Percentiles rank a stretch among this genome's conserved stretches.
These are phyloP conservation scores for Cirrhinus mrigala DNA, from an alignment of 2,797 vertebrate species.

Conservation along the genomic window DNA sequence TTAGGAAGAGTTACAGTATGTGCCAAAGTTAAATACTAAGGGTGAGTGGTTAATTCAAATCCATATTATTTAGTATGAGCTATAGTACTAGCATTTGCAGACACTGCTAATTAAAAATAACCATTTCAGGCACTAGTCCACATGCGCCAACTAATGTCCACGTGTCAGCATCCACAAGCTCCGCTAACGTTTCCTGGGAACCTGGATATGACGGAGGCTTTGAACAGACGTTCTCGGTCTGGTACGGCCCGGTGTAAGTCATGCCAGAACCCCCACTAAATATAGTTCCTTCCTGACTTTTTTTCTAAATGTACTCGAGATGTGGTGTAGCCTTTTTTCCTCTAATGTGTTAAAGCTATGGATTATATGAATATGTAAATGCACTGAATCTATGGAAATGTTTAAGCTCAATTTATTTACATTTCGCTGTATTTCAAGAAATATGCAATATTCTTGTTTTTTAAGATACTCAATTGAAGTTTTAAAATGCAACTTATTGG, in stretches of 20 bases:
- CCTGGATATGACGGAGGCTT: constrained; percentile 97
- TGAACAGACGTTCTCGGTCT: constrained; percentile 99
- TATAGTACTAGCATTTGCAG: background rate
- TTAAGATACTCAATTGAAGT: background rate
- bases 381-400: background rate
- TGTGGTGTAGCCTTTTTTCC: background rate
- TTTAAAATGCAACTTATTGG: constrained; percentile 3
- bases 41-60: background rate
- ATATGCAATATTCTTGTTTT: background rate
- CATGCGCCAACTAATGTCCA: constrained; percentile 94
- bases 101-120: constrained; percentile 29
- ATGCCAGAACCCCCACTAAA: constrained; percentile 76
- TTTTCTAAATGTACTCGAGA: constrained; percentile 24
- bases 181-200: constrained; percentile 98
- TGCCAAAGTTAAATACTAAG: background rate
- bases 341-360: constrained; percentile 1
- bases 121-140: constrained; percentile 92
- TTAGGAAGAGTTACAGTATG: background rate
- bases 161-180: constrained; percentile 91
- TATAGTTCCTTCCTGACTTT: constrained; percentile 33
- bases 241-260: constrained; percentile 99
- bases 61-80: background rate
- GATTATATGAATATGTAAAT: constrained; percentile 11
- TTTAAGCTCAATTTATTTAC: constrained; percentile 14
- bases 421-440: background rate